These are phyloP conservation scores for Linhomoeus sp. DNA, from an alignment of 2,888 invertebrate genomes.

Conservation along the genomic window DNA sequence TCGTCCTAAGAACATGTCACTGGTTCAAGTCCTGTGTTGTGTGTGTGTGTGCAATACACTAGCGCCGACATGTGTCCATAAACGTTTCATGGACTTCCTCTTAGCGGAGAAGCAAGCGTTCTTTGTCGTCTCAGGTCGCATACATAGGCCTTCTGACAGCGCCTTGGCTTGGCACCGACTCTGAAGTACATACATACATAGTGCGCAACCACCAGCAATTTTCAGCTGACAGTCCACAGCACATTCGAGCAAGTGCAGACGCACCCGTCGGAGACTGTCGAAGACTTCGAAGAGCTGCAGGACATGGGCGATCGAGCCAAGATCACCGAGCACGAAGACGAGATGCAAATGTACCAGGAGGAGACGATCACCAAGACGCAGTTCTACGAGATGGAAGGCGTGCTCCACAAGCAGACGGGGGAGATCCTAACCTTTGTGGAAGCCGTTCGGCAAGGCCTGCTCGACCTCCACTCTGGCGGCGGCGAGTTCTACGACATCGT, in stretches of 20 bases:
- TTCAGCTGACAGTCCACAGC: no score
- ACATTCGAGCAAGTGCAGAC: conserved; percentile 2
- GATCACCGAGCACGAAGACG: conserved; percentile 25
- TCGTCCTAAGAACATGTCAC: no score
- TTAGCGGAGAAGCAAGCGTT: no score
- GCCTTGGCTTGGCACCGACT: no score
- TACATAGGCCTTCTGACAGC: no score
- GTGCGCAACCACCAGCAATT: no score
- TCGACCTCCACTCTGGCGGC: conserved; percentile 56
- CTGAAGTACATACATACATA: no score
- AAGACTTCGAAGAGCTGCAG: conserved; percentile 9
- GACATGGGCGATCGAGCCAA: conserved; percentile 16
- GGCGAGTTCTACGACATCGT: conserved; percentile 46
- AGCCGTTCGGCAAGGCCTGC: conserved; percentile 65
- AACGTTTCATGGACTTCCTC: no score
- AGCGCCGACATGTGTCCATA: no score
- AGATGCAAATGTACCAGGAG: conserved; percentile 24
- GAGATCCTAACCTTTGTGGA: conserved; percentile 72
- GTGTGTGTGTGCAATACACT: no score
- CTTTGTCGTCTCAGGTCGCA: no score
- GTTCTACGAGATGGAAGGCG: conserved; percentile 29
- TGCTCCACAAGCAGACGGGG: conserved; percentile 43
- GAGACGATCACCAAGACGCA: conserved; percentile 26
- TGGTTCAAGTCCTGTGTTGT: no score
- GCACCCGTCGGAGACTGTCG: conserved; percentile 7